Percentiles rank a stretch among this genome's conserved stretches.
Conservation (phyloP, 2,797 vertebrate genomes). For the Sebastes variabilis region DNA sequence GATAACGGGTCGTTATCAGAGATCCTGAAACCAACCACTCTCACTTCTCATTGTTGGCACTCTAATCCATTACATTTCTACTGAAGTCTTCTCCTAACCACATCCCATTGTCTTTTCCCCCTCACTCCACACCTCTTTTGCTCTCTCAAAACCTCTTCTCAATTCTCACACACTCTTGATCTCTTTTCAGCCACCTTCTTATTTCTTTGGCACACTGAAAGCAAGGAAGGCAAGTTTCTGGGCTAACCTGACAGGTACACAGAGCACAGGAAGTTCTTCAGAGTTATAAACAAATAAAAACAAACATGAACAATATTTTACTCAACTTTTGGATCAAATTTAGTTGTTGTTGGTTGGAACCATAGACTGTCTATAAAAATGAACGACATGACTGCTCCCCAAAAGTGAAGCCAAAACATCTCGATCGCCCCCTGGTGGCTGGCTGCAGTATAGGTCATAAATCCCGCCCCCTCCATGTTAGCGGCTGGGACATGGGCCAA, state of each 20-base stretch:
- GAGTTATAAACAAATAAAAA: background rate
- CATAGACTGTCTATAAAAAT: too few species aligned
- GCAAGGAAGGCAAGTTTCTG: background rate
- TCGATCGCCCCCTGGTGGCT: too few species aligned
- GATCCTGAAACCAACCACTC: constrained; percentile 55
- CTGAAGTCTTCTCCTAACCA: background rate
- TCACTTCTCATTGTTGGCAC: constrained; percentile 41
- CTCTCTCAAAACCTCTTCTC: constrained; percentile 8
- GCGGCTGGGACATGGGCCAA: rapidly evolving
- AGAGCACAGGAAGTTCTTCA: background rate
- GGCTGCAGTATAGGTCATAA: too few species aligned
- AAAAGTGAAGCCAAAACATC: too few species aligned
- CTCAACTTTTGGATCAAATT: background rate
- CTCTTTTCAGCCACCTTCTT: background rate
- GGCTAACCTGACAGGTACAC: background rate
- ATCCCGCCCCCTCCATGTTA: too few species aligned
- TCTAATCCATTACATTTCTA: constrained; percentile 31
- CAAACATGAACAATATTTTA: background rate
- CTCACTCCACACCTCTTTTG: background rate
- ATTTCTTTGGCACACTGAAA: background rate
- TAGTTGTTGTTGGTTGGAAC: background rate
- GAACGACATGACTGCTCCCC: rapidly evolving
- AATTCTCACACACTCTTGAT: background rate
- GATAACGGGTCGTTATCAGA: constrained; percentile 47
- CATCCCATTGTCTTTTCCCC: constrained; percentile 7